phyloP scores from a whole-genome alignment of 2,113 vertebrate genomes.

The Megaceryle torquata region DNA sequence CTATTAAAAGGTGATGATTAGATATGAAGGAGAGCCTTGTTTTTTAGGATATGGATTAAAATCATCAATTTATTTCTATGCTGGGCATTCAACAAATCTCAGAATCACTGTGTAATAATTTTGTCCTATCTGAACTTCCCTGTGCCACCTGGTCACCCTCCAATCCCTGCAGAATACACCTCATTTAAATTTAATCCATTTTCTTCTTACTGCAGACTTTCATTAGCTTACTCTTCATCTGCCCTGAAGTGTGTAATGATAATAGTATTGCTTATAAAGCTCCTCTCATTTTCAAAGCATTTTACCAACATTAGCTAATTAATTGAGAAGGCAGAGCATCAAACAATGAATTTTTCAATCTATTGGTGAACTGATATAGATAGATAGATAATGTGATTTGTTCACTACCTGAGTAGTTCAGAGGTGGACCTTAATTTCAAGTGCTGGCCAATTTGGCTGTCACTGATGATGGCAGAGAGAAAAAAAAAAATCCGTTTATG shows the following conservation, averaged over 20 bases:
- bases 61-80: slow-evolving; percentile 8
- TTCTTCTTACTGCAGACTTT: not conserved
- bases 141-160: not conserved
- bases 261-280: slow-evolving; percentile 2
- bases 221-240: slow-evolving; percentile 46
- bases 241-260: not conserved
- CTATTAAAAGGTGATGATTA: not conserved
- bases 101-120: not conserved
- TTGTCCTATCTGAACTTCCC: not conserved
- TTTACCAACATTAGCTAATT: slow-evolving; percentile 61
- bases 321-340: slow-evolving; percentile 27
- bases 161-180: not conserved
- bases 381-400: slow-evolving; percentile 26
- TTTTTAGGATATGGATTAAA: slow-evolving; percentile 16
- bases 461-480: not conserved
- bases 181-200: slow-evolving; percentile 43
- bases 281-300: slow-evolving; percentile 25
- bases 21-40: not conserved
- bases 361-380: not conserved
- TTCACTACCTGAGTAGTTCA: slow-evolving; percentile 20
- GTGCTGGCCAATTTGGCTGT: not conserved
- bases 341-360: slow-evolving; percentile 29
- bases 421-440: slow-evolving; percentile 13
- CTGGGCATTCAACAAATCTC: not conserved
- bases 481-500: not conserved